Evolutionary conservation across 2,888 invertebrate genomes (phyloP).

Genomic region (Drosophila atroscutellata): DNA sequence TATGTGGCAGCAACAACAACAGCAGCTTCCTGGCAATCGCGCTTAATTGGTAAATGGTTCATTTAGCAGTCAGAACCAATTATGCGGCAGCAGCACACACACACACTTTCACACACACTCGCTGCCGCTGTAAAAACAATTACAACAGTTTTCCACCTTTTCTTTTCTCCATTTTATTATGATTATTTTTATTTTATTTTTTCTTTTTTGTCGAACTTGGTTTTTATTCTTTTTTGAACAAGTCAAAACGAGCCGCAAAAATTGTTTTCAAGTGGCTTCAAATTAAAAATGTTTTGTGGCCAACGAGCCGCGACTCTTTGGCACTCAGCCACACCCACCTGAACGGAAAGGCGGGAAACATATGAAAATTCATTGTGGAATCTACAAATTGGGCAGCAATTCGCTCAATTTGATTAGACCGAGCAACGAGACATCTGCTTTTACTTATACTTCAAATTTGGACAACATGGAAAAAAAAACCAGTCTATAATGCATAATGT

Average conservation of each 20-base stretch:
- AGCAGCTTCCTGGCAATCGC: conserved; percentile 69
- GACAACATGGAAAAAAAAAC: neutral
- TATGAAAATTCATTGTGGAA: neutral
- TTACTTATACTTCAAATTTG: neutral
- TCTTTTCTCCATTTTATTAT: neutral
- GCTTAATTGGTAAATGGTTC: conserved; percentile 83
- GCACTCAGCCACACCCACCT: conserved; percentile 38
- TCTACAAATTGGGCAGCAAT: neutral
- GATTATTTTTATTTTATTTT: neutral
- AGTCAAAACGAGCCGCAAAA: conserved; percentile 48
- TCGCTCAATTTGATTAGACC: conserved; percentile 13
- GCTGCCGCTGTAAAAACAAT: conserved; percentile 67
- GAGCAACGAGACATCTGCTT: neutral
- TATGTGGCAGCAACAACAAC: conserved; percentile 42
- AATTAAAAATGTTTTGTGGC: conserved; percentile 42
- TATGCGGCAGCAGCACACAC: conserved; percentile 44
- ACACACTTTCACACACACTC: conserved; percentile 24
- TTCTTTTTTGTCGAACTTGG: conserved; percentile 15
- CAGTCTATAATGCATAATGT: neutral
- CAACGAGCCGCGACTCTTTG: conserved; percentile 4
- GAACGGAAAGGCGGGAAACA: neutral
- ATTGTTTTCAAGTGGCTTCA: conserved; percentile 50
- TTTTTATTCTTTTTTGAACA: conserved; percentile 21
- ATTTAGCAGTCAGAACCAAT: conserved; percentile 81
- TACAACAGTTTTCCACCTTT: conserved; percentile 67